Evolutionary conservation across 2,888 invertebrate species (phyloP), one percentile per base, ranked within the genome.

Genomic region (Vanessa cardui): DNA sequence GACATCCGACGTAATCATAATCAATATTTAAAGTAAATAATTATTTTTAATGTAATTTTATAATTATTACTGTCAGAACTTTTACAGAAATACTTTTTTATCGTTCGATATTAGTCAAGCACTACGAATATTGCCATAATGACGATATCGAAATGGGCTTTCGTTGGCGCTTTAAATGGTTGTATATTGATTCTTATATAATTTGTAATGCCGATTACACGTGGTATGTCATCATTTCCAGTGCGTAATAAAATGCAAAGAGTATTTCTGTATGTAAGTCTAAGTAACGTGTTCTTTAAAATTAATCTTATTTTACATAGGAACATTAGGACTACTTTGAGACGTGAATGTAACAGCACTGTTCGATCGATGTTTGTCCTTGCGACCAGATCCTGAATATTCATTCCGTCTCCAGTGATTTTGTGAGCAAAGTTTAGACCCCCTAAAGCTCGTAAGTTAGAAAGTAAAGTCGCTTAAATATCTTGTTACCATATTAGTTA

Each of bases 401-500:
- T 9, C 12, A 39, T 39, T n/a, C n/a, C 12, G 50, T 21, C 21
- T 21, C 21, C n/a, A n/a, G n/a, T n/a, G 50, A 50, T 15, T 26
- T 9, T 26, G 50, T 50, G 21, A 50, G 21, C 50, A 50, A 50
- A 50, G 21, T 50, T 58, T 39, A 58, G 58, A 39, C 58, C 58
- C 58, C 26, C 39, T n/a, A 16, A 58, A 12, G 12, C 8, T 4
- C 39, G 6, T 18, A 18, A 18, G 39, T 9, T 18, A 12, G n/a
- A 39, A 33, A 16, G 9, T 39, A 12, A 39, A 39, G 7, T 39
- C 39, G 12, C 39, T 39, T 18, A 18, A 12, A 39, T 7, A 18
- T 18, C 18, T 39, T 26, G 39, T 39, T 58, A 18, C 39, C 20
- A 20, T 3, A 21, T 12, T 50, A 12, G 9, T 49, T 20, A 18